phyloP scores from a whole-genome alignment of 2,797 vertebrate species.

The Lemur catta region DNA sequence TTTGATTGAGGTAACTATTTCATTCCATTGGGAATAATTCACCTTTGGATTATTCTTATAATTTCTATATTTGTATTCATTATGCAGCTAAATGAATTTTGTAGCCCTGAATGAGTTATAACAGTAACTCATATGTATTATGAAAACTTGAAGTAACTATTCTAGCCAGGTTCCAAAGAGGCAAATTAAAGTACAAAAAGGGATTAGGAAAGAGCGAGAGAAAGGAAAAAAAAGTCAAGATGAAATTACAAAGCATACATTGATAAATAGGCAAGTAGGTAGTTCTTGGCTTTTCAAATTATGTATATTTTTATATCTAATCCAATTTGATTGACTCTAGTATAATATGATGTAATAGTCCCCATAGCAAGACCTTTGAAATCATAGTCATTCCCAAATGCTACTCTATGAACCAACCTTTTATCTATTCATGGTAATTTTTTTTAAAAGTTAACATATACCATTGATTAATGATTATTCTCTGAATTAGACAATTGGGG shows the following conservation, averaged over 20 bases:
- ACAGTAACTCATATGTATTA: neutral
- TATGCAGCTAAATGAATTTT: neutral
- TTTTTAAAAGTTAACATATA: neutral
- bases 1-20: conserved; percentile 1
- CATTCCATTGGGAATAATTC: neutral
- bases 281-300: neutral
- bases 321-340: neutral
- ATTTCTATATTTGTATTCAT: neutral
- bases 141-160: neutral
- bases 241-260: neutral
- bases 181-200: neutral
- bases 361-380: neutral
- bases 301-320: conserved; percentile 10
- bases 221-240: neutral
- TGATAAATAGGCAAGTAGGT: neutral
- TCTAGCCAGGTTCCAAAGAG: neutral
- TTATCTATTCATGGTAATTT: neutral
- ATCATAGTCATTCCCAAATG: neutral
- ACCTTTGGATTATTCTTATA: neutral
- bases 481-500: neutral
- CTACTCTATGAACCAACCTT: neutral
- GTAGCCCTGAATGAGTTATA: neutral
- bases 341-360: neutral
- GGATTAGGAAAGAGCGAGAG: neutral
- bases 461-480: neutral